Evolutionary conservation across 2,113 vertebrate genomes (phyloP).

Genomic region (Turdus rufiventris): DNA sequence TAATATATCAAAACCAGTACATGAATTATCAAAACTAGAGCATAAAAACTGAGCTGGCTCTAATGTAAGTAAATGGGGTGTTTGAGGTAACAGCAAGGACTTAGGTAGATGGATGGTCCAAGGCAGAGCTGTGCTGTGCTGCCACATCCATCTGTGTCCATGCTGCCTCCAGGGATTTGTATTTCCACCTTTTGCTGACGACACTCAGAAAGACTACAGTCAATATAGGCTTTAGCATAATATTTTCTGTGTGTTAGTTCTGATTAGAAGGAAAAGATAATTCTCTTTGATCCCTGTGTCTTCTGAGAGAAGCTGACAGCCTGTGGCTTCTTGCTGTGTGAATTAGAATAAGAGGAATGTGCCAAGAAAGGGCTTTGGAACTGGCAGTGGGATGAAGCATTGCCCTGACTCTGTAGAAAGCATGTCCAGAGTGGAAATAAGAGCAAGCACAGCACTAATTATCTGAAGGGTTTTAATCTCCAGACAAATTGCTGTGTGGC

Average conservation of each 20-base stretch:
- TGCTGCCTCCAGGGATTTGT: neutral
- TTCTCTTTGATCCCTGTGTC: neutral
- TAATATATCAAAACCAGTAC: neutral
- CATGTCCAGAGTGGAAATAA: neutral
- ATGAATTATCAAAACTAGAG: neutral
- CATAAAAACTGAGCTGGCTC: neutral
- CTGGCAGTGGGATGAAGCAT: neutral
- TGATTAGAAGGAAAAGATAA: neutral
- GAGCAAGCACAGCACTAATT: neutral
- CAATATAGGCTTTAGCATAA: neutral
- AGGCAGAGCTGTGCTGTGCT: neutral
- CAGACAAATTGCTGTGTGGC: neutral
- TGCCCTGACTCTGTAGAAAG: neutral
- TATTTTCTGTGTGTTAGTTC: neutral
- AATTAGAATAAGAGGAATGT: neutral
- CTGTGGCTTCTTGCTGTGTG: neutral
- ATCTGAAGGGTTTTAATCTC: neutral
- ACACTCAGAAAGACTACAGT: neutral
- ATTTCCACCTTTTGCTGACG: neutral
- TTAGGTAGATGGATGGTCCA: neutral
- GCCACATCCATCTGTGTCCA: neutral
- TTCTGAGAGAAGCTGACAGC: neutral
- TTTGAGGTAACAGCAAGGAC: neutral
- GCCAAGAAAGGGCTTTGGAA: neutral
- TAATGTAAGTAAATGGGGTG: neutral